Evolutionary conservation across 2,888 invertebrate genomes (phyloP), one percentile per base, ranked within the genome.

Genomic region (Sinotaia quadrata): DNA sequence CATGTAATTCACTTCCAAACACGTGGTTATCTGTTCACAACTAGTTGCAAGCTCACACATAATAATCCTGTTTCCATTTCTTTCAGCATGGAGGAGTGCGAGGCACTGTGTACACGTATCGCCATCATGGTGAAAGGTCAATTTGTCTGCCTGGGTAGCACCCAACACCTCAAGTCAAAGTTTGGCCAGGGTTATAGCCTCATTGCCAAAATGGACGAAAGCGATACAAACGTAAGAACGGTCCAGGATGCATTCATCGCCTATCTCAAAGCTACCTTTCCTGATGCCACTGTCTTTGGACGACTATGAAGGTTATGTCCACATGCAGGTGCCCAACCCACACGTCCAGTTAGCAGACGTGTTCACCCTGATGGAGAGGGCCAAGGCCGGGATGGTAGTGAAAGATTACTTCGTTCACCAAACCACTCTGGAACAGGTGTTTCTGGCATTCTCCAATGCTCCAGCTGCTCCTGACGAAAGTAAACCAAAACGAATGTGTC

Each of bases 101-200:
- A n/a, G n/a, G n/a, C n/a, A n/a, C n/a, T n/a, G n/a, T n/a, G n/a
- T n/a, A n/a, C n/a, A n/a, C n/a, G n/a, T n/a, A n/a, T n/a, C n/a
- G n/a, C 92, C 0, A 94, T 95, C 72, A 92, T 95, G 94, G 91
- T 92, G 0, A 89, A 89, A 70, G 95, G 95, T 0, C 89, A 90
- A 79, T 89, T 94, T 77, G 91, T 73, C 92, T 92, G 72, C 92
- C 92, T 72, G 89, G n/a, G n/a, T n/a, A n/a, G n/a, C n/a, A n/a
- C n/a, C n/a, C n/a, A n/a, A n/a, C n/a, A n/a, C n/a, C n/a, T 95
- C 78, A 94, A 94, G 80, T 91, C 92, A 66, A 91, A 90, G 62
- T 92, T 92, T 84, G 93, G 93, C 4, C 89, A 91, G 61, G 94
- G 94, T 37, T 92, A 91, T 81, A 91, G 92, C 57, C 89, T 93